Conservation (phyloP, 2,797 vertebrate species). For the Girardinus metallicus region DNA sequence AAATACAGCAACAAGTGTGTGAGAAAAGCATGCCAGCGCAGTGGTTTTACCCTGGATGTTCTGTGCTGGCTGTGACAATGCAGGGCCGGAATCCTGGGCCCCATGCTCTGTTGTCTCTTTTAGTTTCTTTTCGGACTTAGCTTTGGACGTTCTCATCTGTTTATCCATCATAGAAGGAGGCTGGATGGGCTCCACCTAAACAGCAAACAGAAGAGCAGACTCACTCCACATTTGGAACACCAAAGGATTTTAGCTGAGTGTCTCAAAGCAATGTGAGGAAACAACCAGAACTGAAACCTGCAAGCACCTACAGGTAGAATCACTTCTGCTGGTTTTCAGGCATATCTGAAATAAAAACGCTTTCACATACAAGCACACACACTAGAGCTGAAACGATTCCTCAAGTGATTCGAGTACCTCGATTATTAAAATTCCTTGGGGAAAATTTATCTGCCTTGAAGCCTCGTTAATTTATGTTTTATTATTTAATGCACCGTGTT, state of each 20-base stretch:
- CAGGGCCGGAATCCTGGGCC: constrained; percentile 45
- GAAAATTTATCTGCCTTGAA: no score
- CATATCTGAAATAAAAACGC: not conserved
- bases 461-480: no score
- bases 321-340: not conserved
- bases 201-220: not conserved
- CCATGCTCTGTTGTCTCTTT: constrained; percentile 66
- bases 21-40: not conserved
- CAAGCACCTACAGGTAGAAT: not conserved
- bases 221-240: not conserved
- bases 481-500: no score
- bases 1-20: not conserved
- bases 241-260: not conserved
- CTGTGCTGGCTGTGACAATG: constrained; percentile 27
- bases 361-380: not conserved
- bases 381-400: no score
- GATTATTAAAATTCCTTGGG: no score
- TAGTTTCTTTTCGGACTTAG: constrained; percentile 62
- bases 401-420: no score
- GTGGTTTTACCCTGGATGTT: constrained; percentile 66
- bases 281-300: not conserved
- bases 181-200: constrained; percentile 80
- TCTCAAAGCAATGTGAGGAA: not conserved
- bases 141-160: constrained; percentile 79
- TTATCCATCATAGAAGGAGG: constrained; percentile 86